A percentile compares a stretch with the other conserved stretches of the same genome.
These are phyloP conservation scores for Trachymyrmex cornetzi DNA, from an alignment of 1,140 invertebrate species.

Conservation along the genomic window DNA sequence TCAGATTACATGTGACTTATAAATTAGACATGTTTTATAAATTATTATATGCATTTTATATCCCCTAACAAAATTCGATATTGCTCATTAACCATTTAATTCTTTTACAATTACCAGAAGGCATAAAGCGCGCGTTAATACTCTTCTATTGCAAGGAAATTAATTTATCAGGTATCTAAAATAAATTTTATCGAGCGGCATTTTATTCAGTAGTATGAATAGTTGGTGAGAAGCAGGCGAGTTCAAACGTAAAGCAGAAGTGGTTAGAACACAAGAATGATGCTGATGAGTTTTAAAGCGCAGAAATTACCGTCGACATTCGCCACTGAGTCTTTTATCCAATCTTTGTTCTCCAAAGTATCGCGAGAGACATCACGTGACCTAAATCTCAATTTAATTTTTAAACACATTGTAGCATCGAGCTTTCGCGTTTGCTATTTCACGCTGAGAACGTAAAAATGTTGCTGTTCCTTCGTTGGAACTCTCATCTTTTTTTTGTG, in stretches of 20 bases:
- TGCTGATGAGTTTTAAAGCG: slow-evolving; percentile 78
- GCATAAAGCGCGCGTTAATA: slow-evolving; percentile 51
- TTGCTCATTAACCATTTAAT: slow-evolving; percentile 45
- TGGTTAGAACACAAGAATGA: slow-evolving; percentile 65
- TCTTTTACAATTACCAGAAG: slow-evolving; percentile 31
- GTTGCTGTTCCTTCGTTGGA: not conserved
- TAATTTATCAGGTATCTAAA: slow-evolving; percentile 74
- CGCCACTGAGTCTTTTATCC: slow-evolving; percentile 23
- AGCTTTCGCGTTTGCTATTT: slow-evolving; percentile 7
- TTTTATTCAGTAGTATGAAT: slow-evolving; percentile 68
- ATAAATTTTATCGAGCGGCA: slow-evolving; percentile 66
- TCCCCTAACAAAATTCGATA: not conserved
- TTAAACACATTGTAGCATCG: slow-evolving; percentile 18
- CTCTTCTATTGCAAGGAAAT: slow-evolving; percentile 43
- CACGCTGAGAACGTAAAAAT: slow-evolving; percentile 23
- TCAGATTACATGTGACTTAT: not conserved
- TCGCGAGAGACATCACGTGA: slow-evolving; percentile 34
- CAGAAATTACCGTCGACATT: slow-evolving; percentile 72
- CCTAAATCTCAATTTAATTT: slow-evolving; percentile 59
- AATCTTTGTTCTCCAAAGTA: slow-evolving; percentile 38
- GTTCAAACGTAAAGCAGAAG: slow-evolving; percentile 56
- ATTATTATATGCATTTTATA: not conserved
- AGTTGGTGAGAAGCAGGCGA: slow-evolving; percentile 58
- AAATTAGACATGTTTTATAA: not conserved
- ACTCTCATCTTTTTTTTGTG: slow-evolving; percentile 1